These are phyloP conservation scores for Mimas tiliae DNA, from an alignment of 2,888 invertebrate genomes.

Conservation along the genomic window DNA sequence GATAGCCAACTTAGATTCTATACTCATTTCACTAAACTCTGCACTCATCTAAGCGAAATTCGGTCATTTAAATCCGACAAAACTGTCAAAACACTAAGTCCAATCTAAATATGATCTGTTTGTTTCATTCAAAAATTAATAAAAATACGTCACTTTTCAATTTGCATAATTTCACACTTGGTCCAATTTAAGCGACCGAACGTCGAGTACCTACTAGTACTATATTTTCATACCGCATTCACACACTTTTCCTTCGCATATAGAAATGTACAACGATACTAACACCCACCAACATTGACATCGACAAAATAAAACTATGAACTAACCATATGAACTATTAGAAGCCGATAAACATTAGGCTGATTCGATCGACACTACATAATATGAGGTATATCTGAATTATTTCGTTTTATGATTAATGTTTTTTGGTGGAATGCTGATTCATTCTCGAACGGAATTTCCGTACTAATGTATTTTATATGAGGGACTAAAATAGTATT, in stretches of 20 bases:
- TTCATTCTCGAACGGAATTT: constrained; percentile 5
- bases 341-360: constrained; percentile 61
- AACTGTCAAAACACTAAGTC: not conserved
- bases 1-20: no score
- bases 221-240: not conserved
- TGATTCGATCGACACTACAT: constrained; percentile 64
- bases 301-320: constrained; percentile 23
- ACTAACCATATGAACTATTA: constrained; percentile 16
- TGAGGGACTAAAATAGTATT: not conserved
- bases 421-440: constrained; percentile 57
- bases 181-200: not conserved
- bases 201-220: not conserved
- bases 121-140: no score
- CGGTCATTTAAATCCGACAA: not conserved
- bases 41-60: no score
- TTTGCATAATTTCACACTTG: not conserved
- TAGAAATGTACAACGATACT: constrained; percentile 11
- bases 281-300: not conserved
- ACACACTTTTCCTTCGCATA: not conserved
- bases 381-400: constrained; percentile 78
- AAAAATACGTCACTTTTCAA: not conserved
- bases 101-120: not conserved
- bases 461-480: constrained; percentile 2
- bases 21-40: no score
- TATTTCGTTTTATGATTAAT: constrained; percentile 47